Evolutionary conservation across 2,797 vertebrate genomes (phyloP).

Genomic region (Neoniphon sammara): DNA sequence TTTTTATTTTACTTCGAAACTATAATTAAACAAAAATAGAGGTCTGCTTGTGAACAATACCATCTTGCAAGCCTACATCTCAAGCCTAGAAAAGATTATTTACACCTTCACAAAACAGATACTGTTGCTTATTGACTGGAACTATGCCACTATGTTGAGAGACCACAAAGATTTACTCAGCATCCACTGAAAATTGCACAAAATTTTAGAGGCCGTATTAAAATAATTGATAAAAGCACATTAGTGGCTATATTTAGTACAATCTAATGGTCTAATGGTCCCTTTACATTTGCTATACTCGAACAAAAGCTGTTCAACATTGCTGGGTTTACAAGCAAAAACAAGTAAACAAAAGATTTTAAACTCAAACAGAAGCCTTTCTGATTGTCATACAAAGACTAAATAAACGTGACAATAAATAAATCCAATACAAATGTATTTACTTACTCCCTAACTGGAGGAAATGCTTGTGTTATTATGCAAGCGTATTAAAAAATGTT

Average conservation of each 20-base stretch:
- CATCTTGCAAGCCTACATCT: conserved; percentile 29
- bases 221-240: conserved; percentile 72
- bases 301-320: conserved; percentile 53
- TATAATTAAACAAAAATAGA: conserved; percentile 70
- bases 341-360: conserved; percentile 36
- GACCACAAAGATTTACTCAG: conserved; percentile 59
- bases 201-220: conserved; percentile 69
- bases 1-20: conserved; percentile 72
- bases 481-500: conserved; percentile 46
- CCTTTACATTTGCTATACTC: conserved; percentile 36
- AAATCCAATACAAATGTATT: conserved; percentile 83
- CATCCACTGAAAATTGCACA: conserved; percentile 74
- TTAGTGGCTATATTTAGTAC: conserved; percentile 33
- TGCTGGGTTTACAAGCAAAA: conserved; percentile 44
- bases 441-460: conserved; percentile 74
- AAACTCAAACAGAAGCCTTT: conserved; percentile 46
- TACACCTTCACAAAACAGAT: conserved; percentile 45
- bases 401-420: conserved; percentile 47
- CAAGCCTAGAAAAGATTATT: conserved; percentile 54
- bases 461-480: conserved; percentile 43
- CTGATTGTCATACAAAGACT: conserved; percentile 52
- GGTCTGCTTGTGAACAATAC: conserved; percentile 63
- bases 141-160: conserved; percentile 36
- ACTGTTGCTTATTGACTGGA: conserved; percentile 36
- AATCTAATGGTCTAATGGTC: conserved; percentile 55